Evolutionary conservation across 2,113 vertebrate genomes (phyloP), one percentile per base, ranked within the genome.

Genomic region (Callopanchax toddi): DNA sequence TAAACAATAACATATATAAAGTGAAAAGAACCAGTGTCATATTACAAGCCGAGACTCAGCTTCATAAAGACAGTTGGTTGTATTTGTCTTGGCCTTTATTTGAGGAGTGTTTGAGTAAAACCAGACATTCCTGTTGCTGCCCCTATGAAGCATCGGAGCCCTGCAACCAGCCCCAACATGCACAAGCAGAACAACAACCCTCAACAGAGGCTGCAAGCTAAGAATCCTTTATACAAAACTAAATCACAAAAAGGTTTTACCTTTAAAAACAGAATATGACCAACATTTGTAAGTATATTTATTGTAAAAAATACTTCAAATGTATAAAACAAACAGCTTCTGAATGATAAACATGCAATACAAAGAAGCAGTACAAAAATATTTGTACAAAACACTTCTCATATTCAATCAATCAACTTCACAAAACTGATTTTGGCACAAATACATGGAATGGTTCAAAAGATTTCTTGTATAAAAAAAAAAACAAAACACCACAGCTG

Each of bases 221-320:
- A n/a, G n/a, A n/a, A n/a, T n/a, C n/a, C n/a, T n/a, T n/a, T n/a
- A n/a, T n/a, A n/a, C n/a, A n/a, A n/a, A n/a, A n/a, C n/a, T n/a
- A n/a, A n/a, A n/a, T n/a, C n/a, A n/a, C n/a, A n/a, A n/a, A n/a
- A n/a, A n/a, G n/a, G n/a, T n/a, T n/a, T n/a, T n/a, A 4, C 1
- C 1, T 37, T 37, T 11, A 44, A 4, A 55, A 37, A 64, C 6
- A 52, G 5, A 42, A 16, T 12, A 54, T 0, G 16, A 20, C 5
- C 43, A 42, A 65, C 13, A 66, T 78, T 79, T 82, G 53, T 37
- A 68, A 74, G 69, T 45, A 74, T 49, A 70, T 92, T 91, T 91
- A 92, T 91, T 91, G 83, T 79, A 79, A 55, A 89, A 88, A 92
- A 89, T 59, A 61, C 50, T 56, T 62, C 49, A 87, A 76, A 83